Conservation (phyloP, 2,888 invertebrate genomes). For the Tupiocoris notatus region DNA sequence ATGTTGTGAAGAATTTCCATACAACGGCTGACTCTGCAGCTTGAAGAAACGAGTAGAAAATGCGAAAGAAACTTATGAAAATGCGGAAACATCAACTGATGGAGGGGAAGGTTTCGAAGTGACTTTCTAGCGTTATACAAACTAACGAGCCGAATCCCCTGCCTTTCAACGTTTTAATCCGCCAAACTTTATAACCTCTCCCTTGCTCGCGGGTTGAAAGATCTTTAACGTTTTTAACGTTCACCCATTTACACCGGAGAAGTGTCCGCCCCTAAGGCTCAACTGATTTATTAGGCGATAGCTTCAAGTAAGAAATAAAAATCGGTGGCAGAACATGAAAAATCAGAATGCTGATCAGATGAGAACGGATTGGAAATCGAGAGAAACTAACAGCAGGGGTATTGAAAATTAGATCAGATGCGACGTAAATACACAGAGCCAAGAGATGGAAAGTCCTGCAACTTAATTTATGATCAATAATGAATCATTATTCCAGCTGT, state of each 20-base stretch:
- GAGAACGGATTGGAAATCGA: background rate
- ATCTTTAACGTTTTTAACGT: background rate
- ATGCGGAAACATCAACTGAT: background rate
- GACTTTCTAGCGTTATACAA: background rate
- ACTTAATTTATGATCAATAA: no score
- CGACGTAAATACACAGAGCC: no score
- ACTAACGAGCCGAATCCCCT: constrained; percentile 14
- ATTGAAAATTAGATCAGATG: background rate
- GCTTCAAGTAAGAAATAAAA: no score
- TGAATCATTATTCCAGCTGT: no score
- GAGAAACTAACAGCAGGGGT: background rate
- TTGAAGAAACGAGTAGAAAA: background rate
- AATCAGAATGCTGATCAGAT: no score
- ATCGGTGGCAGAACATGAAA: background rate
- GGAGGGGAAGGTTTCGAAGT: constrained; percentile 10
- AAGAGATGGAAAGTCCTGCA: no score
- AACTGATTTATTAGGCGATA: background rate
- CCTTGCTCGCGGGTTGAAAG: background rate
- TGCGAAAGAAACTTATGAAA: background rate
- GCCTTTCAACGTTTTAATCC: background rate
- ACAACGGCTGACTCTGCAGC: no score
- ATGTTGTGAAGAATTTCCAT: background rate
- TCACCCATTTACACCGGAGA: background rate
- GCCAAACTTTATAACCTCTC: background rate
- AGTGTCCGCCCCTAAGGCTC: background rate